Conservation (phyloP, 1,140 invertebrate species). For the Diprion similis region DNA sequence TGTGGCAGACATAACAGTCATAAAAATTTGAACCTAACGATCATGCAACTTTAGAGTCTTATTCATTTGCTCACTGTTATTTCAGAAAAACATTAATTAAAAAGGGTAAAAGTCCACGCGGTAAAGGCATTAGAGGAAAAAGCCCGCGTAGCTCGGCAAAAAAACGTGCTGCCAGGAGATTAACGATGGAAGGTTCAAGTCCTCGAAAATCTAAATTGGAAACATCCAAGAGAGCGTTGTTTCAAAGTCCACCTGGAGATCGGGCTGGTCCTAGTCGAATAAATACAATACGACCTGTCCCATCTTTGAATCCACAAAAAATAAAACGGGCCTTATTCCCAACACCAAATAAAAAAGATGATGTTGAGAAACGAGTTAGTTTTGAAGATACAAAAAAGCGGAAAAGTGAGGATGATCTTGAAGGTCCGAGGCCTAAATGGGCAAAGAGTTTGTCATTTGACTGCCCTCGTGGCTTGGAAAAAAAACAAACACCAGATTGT, state of each 20-base stretch:
- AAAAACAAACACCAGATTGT: conserved; percentile 34
- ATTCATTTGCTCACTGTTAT: background rate
- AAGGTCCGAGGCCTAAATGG: conserved; percentile 61
- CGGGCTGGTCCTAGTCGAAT: conserved; percentile 49
- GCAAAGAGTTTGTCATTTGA: conserved; percentile 69
- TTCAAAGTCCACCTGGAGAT: conserved; percentile 66
- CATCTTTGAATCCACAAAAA: conserved; percentile 44
- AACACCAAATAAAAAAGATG: conserved; percentile 57
- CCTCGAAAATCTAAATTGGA: conserved; percentile 53
- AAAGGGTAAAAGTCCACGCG: conserved; percentile 33
- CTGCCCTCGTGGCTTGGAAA: conserved; percentile 46
- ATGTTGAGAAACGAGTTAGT: conserved; percentile 29
- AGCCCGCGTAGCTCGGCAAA: conserved; percentile 55
- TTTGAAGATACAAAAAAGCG: conserved; percentile 57
- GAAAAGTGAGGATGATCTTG: conserved; percentile 61
- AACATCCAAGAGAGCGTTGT: conserved; percentile 68
- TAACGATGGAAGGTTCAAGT: conserved; percentile 45
- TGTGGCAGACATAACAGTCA: background rate
- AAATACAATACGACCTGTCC: conserved; percentile 13
- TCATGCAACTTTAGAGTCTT: background rate
- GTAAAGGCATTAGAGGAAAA: conserved; percentile 50
- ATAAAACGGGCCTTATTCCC: conserved; percentile 69
- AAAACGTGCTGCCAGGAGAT: conserved; percentile 44
- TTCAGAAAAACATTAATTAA: conserved; percentile 43
- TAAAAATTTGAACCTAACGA: background rate